Percentiles rank a stretch among this genome's conserved stretches.
These are phyloP conservation scores for Heliothis peltigera DNA, from an alignment of 2,888 invertebrate species.

Conservation along the genomic window DNA sequence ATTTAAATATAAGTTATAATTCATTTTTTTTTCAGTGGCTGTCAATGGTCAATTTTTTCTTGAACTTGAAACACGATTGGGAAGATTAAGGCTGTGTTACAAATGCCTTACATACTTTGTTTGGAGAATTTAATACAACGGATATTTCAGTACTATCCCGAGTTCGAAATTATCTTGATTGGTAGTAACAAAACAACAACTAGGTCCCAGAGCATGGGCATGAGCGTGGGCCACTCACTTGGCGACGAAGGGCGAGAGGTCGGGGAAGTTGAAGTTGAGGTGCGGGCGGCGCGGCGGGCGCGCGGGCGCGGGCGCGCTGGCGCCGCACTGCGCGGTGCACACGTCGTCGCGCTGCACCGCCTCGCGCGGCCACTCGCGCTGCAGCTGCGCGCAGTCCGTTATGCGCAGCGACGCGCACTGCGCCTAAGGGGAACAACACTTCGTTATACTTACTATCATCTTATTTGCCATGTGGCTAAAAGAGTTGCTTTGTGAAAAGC, in stretches of 20 bases:
- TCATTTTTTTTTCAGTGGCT: too few species aligned
- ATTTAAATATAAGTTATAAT: too few species aligned
- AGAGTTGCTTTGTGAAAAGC: too few species aligned
- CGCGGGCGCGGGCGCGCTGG: conserved; percentile 78
- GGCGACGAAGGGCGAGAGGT: conserved; percentile 91
- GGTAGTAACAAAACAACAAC: background rate
- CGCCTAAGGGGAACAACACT: conserved; percentile 88
- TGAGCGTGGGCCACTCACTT: conserved; percentile 77
- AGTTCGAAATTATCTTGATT: too few species aligned
- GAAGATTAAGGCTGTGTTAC: too few species aligned
- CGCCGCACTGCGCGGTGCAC: conserved; percentile 97
- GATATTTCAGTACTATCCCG: too few species aligned
- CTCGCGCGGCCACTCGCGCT: conserved; percentile 95
- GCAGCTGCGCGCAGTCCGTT: conserved; percentile 95
- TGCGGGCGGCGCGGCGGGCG: conserved; percentile 80
- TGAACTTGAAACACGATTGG: too few species aligned
- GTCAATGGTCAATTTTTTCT: too few species aligned
- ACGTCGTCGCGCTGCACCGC: conserved; percentile 96
- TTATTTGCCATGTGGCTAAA: too few species aligned
- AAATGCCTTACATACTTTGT: too few species aligned
- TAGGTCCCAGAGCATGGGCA: background rate
- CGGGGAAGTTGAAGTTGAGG: conserved; percentile 92
- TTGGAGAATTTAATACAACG: too few species aligned
- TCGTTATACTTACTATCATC: background rate
- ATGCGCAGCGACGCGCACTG: conserved; percentile 96